phyloP scores from a whole-genome alignment of 1,140 invertebrate species.

The Leucophenga varia region DNA sequence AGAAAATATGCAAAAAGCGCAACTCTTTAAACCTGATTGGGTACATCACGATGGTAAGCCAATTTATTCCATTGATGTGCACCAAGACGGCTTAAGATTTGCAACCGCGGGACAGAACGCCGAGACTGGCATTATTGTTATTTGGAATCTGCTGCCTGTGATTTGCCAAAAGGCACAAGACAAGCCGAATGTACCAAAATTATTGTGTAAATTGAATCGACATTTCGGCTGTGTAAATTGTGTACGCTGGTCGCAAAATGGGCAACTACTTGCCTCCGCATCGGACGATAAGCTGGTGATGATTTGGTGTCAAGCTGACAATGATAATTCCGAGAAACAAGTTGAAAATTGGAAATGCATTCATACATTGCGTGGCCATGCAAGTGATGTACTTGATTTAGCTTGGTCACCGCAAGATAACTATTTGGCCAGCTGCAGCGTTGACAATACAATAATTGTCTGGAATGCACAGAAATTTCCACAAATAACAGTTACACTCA shows the following conservation, averaged over 20 bases:
- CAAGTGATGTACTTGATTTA: conserved; percentile 83
- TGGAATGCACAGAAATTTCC: conserved; percentile 93
- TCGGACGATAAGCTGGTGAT: conserved; percentile 94
- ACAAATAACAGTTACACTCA: conserved; percentile 72
- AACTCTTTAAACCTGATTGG: conserved; percentile 91
- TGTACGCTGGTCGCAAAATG: conserved; percentile 88
- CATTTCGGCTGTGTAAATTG: conserved; percentile 86
- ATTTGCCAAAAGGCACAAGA: conserved; percentile 70
- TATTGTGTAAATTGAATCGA: conserved; percentile 91
- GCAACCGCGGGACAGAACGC: conserved; percentile 91
- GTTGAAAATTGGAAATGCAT: conserved; percentile 88
- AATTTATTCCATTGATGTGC: conserved; percentile 96
- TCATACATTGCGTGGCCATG: conserved; percentile 83
- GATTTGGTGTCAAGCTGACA: conserved; percentile 75
- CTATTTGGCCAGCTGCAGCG: conserved; percentile 89
- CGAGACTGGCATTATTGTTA: conserved; percentile 81
- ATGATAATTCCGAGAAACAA: conserved; percentile 58
- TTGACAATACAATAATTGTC: conserved; percentile 93
- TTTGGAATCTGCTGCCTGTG: conserved; percentile 93
- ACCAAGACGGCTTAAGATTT: conserved; percentile 87
- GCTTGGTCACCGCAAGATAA: conserved; percentile 91
- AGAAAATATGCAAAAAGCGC: too few species aligned
- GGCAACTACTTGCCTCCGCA: conserved; percentile 83
- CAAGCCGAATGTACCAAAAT: conserved; percentile 81
- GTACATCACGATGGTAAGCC: conserved; percentile 87